These are phyloP conservation scores for Amblyjoppa proteus DNA, from an alignment of 2,888 invertebrate genomes.

Conservation along the genomic window DNA sequence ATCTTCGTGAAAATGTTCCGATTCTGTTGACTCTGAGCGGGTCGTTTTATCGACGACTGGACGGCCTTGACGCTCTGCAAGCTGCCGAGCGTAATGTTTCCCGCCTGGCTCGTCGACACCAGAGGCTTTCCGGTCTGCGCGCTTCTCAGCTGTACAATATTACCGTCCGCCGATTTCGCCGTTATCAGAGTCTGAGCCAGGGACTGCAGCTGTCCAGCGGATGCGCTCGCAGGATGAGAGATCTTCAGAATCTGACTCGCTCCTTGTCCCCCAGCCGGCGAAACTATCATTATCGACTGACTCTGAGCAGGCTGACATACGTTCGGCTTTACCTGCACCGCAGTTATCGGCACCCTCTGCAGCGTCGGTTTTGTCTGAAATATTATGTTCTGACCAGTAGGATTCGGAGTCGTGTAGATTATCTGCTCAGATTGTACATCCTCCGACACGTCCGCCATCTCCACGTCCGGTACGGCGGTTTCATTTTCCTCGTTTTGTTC, in stretches of 20 bases:
- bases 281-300: conserved; percentile 84
- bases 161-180: conserved; percentile 83
- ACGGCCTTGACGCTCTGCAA: conserved; percentile 80
- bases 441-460: conserved; percentile 81
- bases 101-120: conserved; percentile 79
- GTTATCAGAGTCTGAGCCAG: conserved; percentile 83
- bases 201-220: conserved; percentile 82
- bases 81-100: conserved; percentile 79
- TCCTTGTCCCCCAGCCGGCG: conserved; percentile 83
- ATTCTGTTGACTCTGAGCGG: conserved; percentile 85
- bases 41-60: conserved; percentile 80
- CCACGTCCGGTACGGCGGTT: conserved; percentile 76
- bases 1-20: conserved; percentile 84
- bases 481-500: conserved; percentile 76
- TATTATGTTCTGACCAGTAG: conserved; percentile 80
- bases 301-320: conserved; percentile 79
- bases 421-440: conserved; percentile 80
- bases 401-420: conserved; percentile 80
- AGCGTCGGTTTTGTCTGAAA: conserved; percentile 83
- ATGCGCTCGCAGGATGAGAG: conserved; percentile 82
- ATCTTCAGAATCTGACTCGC: conserved; percentile 84
- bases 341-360: conserved; percentile 81
- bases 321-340: conserved; percentile 80
- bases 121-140: conserved; percentile 78
- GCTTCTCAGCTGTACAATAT: conserved; percentile 83